Evolutionary conservation across 2,888 invertebrate genomes (phyloP).

Genomic region (Drosophila monieri): DNA sequence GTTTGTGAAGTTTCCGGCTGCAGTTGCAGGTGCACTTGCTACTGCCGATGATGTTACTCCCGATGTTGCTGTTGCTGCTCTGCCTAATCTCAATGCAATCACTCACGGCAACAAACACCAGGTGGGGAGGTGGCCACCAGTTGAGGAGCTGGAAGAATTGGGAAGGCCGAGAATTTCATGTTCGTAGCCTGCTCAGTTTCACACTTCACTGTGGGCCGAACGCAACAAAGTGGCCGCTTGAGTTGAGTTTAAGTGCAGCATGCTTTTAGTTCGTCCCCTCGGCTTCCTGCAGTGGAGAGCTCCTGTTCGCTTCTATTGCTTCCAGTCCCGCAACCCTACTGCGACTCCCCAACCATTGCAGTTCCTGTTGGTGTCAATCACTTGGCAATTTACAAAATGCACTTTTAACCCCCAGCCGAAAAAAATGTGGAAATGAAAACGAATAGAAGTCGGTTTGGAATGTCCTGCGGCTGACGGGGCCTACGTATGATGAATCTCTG

Average conservation of each 20-base stretch:
- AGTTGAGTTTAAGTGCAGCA: conserved; percentile 69
- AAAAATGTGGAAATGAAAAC: conserved; percentile 28
- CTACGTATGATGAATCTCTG: conserved; percentile 63
- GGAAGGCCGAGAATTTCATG: conserved; percentile 5
- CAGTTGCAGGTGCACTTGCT: conserved; percentile 12
- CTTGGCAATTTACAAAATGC: conserved; percentile 77
- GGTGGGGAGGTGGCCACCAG: conserved; percentile 31
- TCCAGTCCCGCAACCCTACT: background rate
- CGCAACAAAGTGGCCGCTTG: conserved; percentile 68
- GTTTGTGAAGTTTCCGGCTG: conserved; percentile 40
- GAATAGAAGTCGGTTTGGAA: conserved; percentile 26
- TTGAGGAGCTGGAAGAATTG: conserved; percentile 18
- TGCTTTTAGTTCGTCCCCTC: conserved; percentile 59
- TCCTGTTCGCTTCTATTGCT: background rate
- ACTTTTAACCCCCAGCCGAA: conserved; percentile 53
- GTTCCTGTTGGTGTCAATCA: conserved; percentile 71
- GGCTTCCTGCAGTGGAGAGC: background rate
- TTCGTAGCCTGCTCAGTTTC: conserved; percentile 37
- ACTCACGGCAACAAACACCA: conserved; percentile 63
- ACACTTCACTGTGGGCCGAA: conserved; percentile 34
- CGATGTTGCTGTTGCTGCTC: conserved; percentile 41
- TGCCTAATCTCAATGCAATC: conserved; percentile 77
- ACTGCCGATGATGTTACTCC: conserved; percentile 13
- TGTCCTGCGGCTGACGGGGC: conserved; percentile 36
- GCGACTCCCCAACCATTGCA: background rate